Base-by-base conservation (phyloP, 1,140 invertebrate species). In the Drosophila baimaii region DNA sequence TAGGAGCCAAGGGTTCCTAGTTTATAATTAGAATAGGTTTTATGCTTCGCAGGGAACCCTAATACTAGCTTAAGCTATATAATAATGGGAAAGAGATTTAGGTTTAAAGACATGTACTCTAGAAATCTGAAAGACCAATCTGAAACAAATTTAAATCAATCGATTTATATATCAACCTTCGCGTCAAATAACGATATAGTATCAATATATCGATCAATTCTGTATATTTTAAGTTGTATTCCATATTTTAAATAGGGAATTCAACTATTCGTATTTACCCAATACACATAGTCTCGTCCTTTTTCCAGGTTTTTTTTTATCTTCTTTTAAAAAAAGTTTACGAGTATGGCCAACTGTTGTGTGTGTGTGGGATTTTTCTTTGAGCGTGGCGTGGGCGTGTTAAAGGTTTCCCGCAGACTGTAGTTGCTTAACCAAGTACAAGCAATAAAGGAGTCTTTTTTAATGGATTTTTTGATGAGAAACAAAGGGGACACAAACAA, bases 371-470 rank as follows among this genome's bases (percentile, higher is more conserved):
- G 10, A 47, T 55, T 41, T 35, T 41, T 35, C 21, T 27, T 61
- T 61, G 69, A 15, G 29, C 13, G 15, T 43, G 63, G 29, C 13
- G 15, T 43, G 63, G 77, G 81, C 68, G 77, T 65, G 73, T 43
- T 25, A 19, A 41, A 44, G 64, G 52, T 56, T 52, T 57, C 17
- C 64, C 47, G 5, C 62, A 51, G 49, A 12, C 63, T 62, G 33
- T 31, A 56, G 62, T 51, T 57, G 39, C 39, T 23, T 44, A 64
- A 64, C 61, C 77, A 64, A 62, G 81, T 52, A 80, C 77, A 80
- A 39, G 71, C 72, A 84, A 83, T 72, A 84, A 80, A 56, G 47
- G 44, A 17, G 35, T 39, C 29, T 37, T 46, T 17, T 74, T 62
- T 82, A 61, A 56, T 61, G 33, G 51, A 83, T 19, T 66, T 58